A percentile compares a stretch with the other conserved stretches of the same genome.
Evolutionary conservation across 2,113 vertebrate species (phyloP).

Genomic region (Pomatostomus ruficeps): DNA sequence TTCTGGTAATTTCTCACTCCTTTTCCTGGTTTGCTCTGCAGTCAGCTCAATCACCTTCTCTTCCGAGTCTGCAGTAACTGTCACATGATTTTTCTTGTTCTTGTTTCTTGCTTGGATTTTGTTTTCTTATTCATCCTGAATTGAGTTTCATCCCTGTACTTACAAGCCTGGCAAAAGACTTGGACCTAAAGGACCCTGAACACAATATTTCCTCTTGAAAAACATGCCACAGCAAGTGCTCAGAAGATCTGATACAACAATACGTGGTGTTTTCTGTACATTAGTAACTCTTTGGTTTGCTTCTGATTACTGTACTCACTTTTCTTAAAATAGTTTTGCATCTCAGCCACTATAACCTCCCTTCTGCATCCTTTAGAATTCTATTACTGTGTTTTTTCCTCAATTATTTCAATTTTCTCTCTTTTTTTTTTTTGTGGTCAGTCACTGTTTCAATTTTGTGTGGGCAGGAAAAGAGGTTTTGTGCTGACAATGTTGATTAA

Average conservation of each 20-base stretch:
- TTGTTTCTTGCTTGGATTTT: not conserved
- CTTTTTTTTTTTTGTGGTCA: not conserved
- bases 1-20: not conserved
- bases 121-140: not conserved
- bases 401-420: not conserved
- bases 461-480: not conserved
- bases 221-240: fast-evolving
- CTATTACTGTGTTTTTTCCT: not conserved
- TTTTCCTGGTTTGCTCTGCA: not conserved
- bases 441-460: not conserved
- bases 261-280: not conserved
- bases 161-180: not conserved
- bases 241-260: not conserved
- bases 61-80: not conserved
- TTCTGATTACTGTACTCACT: not conserved
- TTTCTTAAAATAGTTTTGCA: not conserved
- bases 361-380: not conserved
- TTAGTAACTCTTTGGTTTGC: not conserved
- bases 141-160: not conserved
- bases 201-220: not conserved
- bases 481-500: conserved; percentile 23
- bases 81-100: not conserved
- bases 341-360: not conserved
- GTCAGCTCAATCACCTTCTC: not conserved
- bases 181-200: not conserved